Base-by-base conservation (phyloP, 2,797 vertebrate species). In the Poeciliopsis infans region DNA sequence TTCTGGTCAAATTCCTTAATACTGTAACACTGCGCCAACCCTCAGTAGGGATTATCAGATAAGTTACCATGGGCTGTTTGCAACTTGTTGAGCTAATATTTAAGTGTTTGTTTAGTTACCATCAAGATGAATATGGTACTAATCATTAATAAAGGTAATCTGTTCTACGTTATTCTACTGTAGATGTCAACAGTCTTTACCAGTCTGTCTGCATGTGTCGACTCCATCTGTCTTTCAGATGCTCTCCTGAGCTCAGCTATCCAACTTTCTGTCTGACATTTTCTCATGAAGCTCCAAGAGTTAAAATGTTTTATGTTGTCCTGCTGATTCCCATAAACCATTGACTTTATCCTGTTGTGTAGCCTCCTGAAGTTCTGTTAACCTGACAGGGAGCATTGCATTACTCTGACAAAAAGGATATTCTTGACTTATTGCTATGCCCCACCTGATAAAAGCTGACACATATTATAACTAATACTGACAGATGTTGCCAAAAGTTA, bases 181-280 rank as follows among this genome's bases (percentile, higher is more conserved):
- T 64, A 33, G 31, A 33, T 18, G 61, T 64, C 61, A 7, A 36
- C 10, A 28, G n/a, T 20, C 16, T 36, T 64, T 36, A 36, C 33
- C 31, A 64, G 7, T 64, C 61, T 64, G 61, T 36, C 61, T 20
- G 33, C 20, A 68, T 68, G 7, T 41, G 64, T 41, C 41, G 20
- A 66, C 61, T 66, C 33, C 33, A 66, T 66, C 61, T 20, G 61
- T 66, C 7, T 68, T 68, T 68, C 64, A 68, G 10, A 3, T 68
- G 64, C 4, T 68, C 36, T 41, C 39, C 64, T 25, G 8, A 68
- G 4, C 64, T 68, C 61, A 39, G 18, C 33, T 39, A 5, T 39
- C 64, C 64, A 41, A 72, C 55, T 39, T 59, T 84, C 41, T n/a
- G 45, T 86, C 79, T 87, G 76, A 86, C 78, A 74, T 33, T 55